Conservation (phyloP, 1,140 invertebrate species). For the Forficula auricularia region DNA sequence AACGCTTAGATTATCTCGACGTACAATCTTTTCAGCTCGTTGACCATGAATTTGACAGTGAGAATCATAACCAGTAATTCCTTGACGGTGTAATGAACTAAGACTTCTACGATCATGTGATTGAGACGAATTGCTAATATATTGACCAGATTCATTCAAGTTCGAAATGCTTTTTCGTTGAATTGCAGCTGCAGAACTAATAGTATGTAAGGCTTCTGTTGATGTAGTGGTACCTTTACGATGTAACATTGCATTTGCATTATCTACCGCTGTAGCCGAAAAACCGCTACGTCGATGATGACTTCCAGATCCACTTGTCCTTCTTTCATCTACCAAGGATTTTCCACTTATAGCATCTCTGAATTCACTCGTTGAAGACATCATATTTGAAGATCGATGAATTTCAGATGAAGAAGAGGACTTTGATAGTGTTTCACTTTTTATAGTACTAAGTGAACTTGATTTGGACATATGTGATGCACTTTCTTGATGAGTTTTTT, state of each 20-base stretch:
- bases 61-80: slow-evolving; percentile 3
- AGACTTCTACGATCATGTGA: slow-evolving; percentile 52
- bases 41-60: slow-evolving; percentile 21
- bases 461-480: neutral
- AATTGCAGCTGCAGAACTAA: slow-evolving; percentile 55
- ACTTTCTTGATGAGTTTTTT: neutral
- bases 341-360: slow-evolving; percentile 5
- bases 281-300: slow-evolving; percentile 55
- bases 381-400: neutral
- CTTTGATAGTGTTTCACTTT: slow-evolving; percentile 7
- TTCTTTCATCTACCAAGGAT: neutral
- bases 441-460: neutral
- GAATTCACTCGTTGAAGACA: slow-evolving; percentile 7
- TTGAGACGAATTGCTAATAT: slow-evolving; percentile 41
- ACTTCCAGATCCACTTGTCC: slow-evolving; percentile 15
- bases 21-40: slow-evolving; percentile 32
- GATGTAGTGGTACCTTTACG: slow-evolving; percentile 41
- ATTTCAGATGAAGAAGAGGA: slow-evolving; percentile 10
- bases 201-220: slow-evolving; percentile 42
- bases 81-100: slow-evolving; percentile 47
- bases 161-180: slow-evolving; percentile 62
- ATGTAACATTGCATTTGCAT: slow-evolving; percentile 56
- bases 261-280: slow-evolving; percentile 44
- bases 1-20: slow-evolving; percentile 42
- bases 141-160: slow-evolving; percentile 48